Evolutionary conservation across 2,888 invertebrate genomes (phyloP), one percentile per base, ranked within the genome.

Genomic region (Dermolepida albohirtum): DNA sequence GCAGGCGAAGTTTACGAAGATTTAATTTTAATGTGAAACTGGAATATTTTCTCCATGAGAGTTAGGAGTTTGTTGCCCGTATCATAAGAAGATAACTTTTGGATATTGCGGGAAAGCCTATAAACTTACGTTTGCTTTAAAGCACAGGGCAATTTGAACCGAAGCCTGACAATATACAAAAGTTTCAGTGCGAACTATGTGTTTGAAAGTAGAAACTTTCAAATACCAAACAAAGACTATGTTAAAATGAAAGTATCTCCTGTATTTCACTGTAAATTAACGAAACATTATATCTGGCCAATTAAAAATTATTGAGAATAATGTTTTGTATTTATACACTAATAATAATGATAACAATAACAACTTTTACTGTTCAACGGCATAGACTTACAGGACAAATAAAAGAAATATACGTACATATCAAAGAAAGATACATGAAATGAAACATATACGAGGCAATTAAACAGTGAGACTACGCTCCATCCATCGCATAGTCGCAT

Each of bases 71-170:
- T 57, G 49, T 49, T 51, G 40, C 47, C 68, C 29, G 8, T 52
- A 55, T 22, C 68, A 17, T 44, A 39, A 47, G 52, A 34, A 51
- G 68, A 68, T 70, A 70, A 70, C 54, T 70, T 71, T 65, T 55
- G 67, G 64, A 70, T 70, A 55, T 70, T 70, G 64, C 47, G 59
- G 40, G 66, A 68, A 70, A 68, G 59, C 64, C 68, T 68, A 68
- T 68, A 71, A 70, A 71, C 66, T 71, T 70, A 62, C 63, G 64
- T 66, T 68, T 64, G 55, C 64, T 47, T 16, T 39, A 62, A 16
- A 39, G 66, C 64, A 67, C 54, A 65, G 68, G 70, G 67, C 65
- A 64, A 67, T 47, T 44, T 67, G 54, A 54, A 59, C 70, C 67
- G 51, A 34, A 34, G 34, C 6, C 34, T 7, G 34, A 34, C 14